These are phyloP conservation scores for Xenopus petersii DNA, from an alignment of 2,797 vertebrate species.

Conservation along the genomic window DNA sequence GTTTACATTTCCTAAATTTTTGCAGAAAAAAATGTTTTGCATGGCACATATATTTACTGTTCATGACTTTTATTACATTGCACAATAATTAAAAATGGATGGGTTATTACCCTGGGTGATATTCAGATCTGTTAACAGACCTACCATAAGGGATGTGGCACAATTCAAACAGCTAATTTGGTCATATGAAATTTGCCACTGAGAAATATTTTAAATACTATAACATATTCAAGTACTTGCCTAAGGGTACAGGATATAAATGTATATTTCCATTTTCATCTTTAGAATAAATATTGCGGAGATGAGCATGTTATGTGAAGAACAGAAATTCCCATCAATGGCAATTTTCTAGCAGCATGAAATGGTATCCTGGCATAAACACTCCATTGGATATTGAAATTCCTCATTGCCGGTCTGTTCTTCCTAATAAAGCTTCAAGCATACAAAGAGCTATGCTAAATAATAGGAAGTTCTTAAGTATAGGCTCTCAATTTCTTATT, in stretches of 20 bases:
- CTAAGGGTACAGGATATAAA: neutral
- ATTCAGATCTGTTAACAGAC: too few relatives aligned
- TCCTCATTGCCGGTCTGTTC: slow-evolving; percentile 41
- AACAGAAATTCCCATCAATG: slow-evolving; percentile 11
- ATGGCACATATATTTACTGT: too few relatives aligned
- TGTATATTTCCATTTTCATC: neutral
- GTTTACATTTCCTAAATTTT: too few relatives aligned
- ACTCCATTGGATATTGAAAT: slow-evolving; percentile 56
- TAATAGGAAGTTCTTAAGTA: slow-evolving; percentile 54
- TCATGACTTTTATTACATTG: too few relatives aligned
- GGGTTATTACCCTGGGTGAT: too few relatives aligned
- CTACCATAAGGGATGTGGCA: too few relatives aligned
- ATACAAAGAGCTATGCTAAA: slow-evolving; percentile 52
- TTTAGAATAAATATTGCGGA: neutral
- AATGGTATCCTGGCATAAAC: slow-evolving; percentile 41
- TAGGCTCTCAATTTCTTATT: slow-evolving; percentile 53
- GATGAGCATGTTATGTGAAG: neutral
- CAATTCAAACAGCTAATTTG: too few relatives aligned
- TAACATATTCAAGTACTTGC: too few relatives aligned
- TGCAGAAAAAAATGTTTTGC: too few relatives aligned
- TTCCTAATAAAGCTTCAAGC: slow-evolving; percentile 46
- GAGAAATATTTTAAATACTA: too few relatives aligned
- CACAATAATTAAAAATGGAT: too few relatives aligned
- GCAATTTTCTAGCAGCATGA: slow-evolving; percentile 50
- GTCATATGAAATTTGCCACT: too few relatives aligned